These are phyloP conservation scores for Girardia tigrina DNA, from an alignment of 2,888 invertebrate genomes.

Conservation along the genomic window DNA sequence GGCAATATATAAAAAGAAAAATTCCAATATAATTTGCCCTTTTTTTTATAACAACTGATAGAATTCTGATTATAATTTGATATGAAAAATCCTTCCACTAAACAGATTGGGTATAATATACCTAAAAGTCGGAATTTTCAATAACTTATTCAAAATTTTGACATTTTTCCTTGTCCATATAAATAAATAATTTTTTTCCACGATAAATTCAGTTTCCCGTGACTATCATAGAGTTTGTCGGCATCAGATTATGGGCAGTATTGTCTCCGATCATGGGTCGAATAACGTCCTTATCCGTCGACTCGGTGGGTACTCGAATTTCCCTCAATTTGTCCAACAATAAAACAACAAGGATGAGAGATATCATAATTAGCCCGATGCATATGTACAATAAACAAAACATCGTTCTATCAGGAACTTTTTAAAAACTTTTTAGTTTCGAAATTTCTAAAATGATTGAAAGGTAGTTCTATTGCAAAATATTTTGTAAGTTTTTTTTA, in stretches of 20 bases:
- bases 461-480: no score
- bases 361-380: neutral
- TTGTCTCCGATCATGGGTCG: neutral
- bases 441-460: no score
- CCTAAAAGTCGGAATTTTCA: no score
- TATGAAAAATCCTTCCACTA: no score
- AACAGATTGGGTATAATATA: no score
- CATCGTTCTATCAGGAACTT: constrained; percentile 4
- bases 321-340: neutral
- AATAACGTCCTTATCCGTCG: neutral
- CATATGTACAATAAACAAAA: neutral
- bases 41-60: no score
- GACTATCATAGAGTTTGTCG: neutral
- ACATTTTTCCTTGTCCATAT: neutral
- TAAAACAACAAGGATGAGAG: neutral
- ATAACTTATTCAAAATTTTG: no score
- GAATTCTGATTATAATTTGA: no score
- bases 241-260: neutral
- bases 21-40: no score
- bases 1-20: no score
- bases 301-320: neutral
- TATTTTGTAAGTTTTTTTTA: no score
- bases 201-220: neutral
- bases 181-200: neutral
- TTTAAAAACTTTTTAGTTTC: no score